phyloP scores from a whole-genome alignment of 2,113 vertebrate genomes.

The Meriones unguiculatus region DNA sequence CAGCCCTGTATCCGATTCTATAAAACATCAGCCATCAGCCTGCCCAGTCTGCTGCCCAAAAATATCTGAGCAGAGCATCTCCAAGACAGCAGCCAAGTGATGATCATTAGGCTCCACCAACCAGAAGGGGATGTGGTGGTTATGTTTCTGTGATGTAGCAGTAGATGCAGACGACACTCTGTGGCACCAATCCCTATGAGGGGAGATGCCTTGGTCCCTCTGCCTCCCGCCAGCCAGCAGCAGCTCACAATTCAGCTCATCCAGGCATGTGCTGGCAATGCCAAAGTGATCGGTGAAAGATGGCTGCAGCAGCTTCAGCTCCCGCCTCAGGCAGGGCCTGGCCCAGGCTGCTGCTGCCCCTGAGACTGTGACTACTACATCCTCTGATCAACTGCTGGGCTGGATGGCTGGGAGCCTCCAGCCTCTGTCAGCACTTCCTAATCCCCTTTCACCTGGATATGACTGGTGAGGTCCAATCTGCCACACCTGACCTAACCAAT shows the following conservation, averaged over 20 bases:
- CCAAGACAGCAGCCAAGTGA: neutral
- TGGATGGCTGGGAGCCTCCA: neutral
- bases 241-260: neutral
- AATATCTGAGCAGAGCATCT: neutral
- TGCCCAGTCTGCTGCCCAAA: neutral
- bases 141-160: neutral
- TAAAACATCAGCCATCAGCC: neutral
- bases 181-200: neutral
- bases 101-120: neutral
- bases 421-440: neutral
- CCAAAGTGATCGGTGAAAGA: neutral
- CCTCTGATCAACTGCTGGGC: neutral
- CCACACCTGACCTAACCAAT: neutral
- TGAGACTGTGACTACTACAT: too few species aligned
- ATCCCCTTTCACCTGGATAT: neutral
- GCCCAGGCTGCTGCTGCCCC: neutral
- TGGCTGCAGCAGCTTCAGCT: neutral
- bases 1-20: neutral
- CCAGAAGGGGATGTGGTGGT: neutral
- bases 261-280: neutral
- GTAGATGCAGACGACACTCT: neutral
- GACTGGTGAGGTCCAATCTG: neutral
- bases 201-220: neutral
- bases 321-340: neutral
- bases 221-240: neutral